Percentiles rank a stretch among this genome's conserved stretches.
These are phyloP conservation scores for Enteromius afrohamiltoni DNA, from an alignment of 2,797 vertebrate species.

Conservation along the genomic window DNA sequence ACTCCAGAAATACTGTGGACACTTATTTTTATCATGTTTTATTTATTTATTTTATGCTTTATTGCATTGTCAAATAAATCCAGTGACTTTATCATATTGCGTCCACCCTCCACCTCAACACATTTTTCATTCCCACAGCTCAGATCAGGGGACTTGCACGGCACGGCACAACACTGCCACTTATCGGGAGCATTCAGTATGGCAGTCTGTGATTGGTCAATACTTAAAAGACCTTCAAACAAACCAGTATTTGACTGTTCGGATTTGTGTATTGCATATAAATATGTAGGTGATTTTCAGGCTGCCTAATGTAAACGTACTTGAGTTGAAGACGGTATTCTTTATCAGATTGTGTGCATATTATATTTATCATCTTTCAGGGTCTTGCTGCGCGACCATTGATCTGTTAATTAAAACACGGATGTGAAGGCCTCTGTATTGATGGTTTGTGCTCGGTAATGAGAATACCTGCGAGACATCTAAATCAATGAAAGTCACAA, in stretches of 20 bases:
- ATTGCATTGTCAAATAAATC: constrained; percentile 49
- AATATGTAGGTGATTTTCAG: constrained; percentile 8
- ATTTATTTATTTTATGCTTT: constrained; percentile 31
- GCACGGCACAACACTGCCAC: constrained; percentile 46
- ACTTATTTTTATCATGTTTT: constrained; percentile 41
- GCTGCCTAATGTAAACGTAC: not conserved
- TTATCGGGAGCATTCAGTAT: constrained; percentile 11
- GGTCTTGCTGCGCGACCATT: not conserved
- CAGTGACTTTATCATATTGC: constrained; percentile 41
- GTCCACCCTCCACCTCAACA: constrained; percentile 35
- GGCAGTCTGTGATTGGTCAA: not conserved
- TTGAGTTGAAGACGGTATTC: not conserved
- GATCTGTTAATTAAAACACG: constrained; percentile 36
- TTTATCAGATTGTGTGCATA: not conserved
- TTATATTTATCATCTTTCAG: constrained; percentile 1
- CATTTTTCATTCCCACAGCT: constrained; percentile 30
- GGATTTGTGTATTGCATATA: not conserved
- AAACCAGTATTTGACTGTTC: not conserved
- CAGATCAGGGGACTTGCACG: not conserved
- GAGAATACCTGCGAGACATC: constrained; percentile 22
- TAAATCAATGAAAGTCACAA: constrained; percentile 36
- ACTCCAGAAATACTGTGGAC: constrained; percentile 24
- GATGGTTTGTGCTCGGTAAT: constrained; percentile 37
- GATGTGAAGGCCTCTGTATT: constrained; percentile 24
- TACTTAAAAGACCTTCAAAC: constrained; percentile 3